These are phyloP conservation scores for Xiphorhynchus erythropygius DNA, from an alignment of 2,797 vertebrate genomes.

Conservation along the genomic window DNA sequence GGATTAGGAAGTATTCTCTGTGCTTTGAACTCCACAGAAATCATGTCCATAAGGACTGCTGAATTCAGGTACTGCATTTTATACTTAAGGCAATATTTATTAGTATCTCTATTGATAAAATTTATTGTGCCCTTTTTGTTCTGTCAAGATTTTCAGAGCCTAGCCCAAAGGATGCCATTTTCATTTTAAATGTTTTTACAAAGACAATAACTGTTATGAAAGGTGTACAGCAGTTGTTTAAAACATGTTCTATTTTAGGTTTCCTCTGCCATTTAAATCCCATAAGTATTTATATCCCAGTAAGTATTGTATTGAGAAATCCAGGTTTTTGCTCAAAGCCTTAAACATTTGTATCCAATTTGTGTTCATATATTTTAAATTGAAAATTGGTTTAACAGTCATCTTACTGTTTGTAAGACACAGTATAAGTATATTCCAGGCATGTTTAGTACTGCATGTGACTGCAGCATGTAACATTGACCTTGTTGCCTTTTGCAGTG, in stretches of 20 bases:
- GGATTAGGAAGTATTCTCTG: conserved; percentile 77
- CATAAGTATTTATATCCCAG: not conserved
- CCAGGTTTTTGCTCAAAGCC: not conserved
- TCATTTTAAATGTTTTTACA: not conserved
- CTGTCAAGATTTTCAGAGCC: not conserved
- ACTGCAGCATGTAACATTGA: not conserved
- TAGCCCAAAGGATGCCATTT: not conserved
- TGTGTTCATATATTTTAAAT: not conserved
- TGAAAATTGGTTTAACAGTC: not conserved
- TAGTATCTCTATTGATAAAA: not conserved
- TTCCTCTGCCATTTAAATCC: not conserved
- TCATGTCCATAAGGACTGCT: conserved; percentile 66
- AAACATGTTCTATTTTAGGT: not conserved
- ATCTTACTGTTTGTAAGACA: not conserved
- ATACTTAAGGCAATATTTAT: not conserved
- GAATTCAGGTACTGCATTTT: conserved; percentile 78
- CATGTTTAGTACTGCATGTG: not conserved
- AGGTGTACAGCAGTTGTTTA: not conserved
- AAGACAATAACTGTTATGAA: not conserved
- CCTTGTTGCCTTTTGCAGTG: conserved; percentile 61
- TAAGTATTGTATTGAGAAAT: not conserved
- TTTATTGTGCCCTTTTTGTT: not conserved
- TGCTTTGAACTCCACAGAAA: conserved; percentile 71
- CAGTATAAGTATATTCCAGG: not conserved
- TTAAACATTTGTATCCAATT: not conserved